Conservation (phyloP, 2,888 invertebrate species). For the Leucophora obtusa region DNA sequence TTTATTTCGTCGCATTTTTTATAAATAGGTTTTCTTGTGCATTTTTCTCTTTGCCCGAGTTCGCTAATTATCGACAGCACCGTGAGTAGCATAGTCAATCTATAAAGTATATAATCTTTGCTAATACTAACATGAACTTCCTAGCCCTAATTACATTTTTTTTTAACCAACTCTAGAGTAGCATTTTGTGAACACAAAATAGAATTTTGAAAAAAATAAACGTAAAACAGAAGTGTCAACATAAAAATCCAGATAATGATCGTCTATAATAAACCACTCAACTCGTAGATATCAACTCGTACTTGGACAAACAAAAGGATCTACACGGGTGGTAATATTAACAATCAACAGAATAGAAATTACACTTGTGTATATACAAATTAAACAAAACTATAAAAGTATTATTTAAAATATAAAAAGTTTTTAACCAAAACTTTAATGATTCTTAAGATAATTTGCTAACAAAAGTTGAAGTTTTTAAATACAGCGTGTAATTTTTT, state of each 20-base stretch:
- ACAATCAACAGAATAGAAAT: neutral
- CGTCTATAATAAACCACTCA: slow-evolving; percentile 30
- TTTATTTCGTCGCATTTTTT: too few species aligned
- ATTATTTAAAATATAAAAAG: too few species aligned
- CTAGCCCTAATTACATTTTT: too few species aligned
- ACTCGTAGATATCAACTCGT: neutral
- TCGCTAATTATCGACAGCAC: too few species aligned
- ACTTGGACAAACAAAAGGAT: neutral
- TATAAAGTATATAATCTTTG: too few species aligned
- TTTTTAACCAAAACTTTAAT: neutral
- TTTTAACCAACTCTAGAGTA: neutral
- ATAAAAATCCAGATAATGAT: slow-evolving; percentile 51
- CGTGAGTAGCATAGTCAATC: too few species aligned
- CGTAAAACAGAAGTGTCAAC: slow-evolving; percentile 60
- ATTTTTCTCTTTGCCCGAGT: too few species aligned
- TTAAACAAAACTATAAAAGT: neutral
- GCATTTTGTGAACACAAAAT: too few species aligned
- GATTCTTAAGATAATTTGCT: neutral
- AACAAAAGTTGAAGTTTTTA: slow-evolving; percentile 19
- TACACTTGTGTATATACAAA: neutral
- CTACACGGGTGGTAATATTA: slow-evolving; percentile 4
- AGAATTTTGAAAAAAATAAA: neutral
- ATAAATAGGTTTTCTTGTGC: too few species aligned
- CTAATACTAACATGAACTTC: too few species aligned
- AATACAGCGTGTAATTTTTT: slow-evolving; percentile 24